A percentile compares a stretch with the other conserved stretches of the same genome.
phyloP scores from a whole-genome alignment of 92 coral and sea anemone genomes.

The Galaxea fascicularis region DNA sequence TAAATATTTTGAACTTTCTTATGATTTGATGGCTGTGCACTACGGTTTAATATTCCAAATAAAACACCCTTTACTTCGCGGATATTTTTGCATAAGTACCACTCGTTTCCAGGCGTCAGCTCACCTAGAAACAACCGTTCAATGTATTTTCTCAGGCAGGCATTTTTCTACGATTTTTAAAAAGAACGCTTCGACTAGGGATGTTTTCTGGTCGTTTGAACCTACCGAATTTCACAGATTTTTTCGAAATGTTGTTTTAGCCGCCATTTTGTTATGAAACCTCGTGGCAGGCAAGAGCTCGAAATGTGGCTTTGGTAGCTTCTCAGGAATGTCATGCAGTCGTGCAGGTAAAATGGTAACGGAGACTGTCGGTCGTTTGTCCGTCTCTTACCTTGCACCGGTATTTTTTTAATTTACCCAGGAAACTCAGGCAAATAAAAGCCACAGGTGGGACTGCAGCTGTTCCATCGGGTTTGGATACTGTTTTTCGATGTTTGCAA shows the following conservation, averaged over 20 bases:
- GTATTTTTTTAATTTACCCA: no score
- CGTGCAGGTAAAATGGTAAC: neutral
- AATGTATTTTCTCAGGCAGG: no score
- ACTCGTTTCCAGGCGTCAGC: no score
- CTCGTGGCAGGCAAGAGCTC: neutral
- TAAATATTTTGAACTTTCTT: no score
- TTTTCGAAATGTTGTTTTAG: no score
- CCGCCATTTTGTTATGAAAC: constrained; percentile 5
- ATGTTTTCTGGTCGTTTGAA: neutral
- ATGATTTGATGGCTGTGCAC: no score
- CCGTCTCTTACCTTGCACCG: neutral
- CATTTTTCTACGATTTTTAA: neutral
- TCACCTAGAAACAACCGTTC: no score
- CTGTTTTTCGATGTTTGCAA: neutral
- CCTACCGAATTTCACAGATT: constrained; percentile 4
- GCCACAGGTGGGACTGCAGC: neutral
- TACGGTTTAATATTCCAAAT: neutral
- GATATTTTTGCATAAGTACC: no score
- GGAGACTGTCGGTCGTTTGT: neutral
- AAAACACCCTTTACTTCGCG: no score
- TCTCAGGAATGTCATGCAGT: neutral
- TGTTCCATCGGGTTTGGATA: neutral
- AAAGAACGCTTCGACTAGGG: neutral
- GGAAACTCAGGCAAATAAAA: neutral
- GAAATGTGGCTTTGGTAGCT: constrained; percentile 3